phyloP scores from a whole-genome alignment of 2,113 vertebrate species.

The Catharus fuscescens region DNA sequence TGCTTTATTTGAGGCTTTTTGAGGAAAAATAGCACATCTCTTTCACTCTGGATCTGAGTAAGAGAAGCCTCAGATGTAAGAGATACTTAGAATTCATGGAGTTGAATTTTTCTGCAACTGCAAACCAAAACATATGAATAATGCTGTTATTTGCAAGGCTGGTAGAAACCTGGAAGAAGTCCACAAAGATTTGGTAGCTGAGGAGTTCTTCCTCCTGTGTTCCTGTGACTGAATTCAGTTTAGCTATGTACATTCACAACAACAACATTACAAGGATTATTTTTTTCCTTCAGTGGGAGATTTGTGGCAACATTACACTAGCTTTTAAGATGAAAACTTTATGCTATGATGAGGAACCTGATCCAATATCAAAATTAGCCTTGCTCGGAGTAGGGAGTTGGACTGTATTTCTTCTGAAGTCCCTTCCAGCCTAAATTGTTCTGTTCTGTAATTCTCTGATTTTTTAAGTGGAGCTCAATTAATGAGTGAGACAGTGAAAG shows the following conservation, averaged over 20 bases:
- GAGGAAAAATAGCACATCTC: neutral
- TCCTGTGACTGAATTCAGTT: neutral
- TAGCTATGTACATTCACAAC: neutral
- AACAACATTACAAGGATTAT: neutral
- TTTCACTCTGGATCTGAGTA: neutral
- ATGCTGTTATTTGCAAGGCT: neutral
- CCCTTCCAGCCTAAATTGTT: neutral
- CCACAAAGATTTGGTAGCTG: neutral
- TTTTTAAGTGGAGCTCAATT: neutral
- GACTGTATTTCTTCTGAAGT: neutral
- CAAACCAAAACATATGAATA: conserved; percentile 14
- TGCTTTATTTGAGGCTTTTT: neutral
- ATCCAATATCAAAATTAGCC: neutral
- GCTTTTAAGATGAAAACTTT: neutral
- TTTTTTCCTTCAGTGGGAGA: neutral
- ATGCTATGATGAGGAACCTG: neutral
- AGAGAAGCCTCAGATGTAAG: neutral
- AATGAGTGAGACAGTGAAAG: neutral
- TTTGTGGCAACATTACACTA: neutral
- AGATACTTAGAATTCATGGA: neutral
- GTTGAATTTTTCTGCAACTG: neutral
- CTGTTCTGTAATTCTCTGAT: neutral
- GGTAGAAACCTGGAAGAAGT: conserved; percentile 10
- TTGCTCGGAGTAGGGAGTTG: neutral
- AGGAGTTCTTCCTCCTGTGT: neutral